Percentiles rank a stretch among this genome's conserved stretches.
These are phyloP conservation scores for Polydesmus complanatus DNA, from an alignment of 2,888 invertebrate species.

Conservation along the genomic window DNA sequence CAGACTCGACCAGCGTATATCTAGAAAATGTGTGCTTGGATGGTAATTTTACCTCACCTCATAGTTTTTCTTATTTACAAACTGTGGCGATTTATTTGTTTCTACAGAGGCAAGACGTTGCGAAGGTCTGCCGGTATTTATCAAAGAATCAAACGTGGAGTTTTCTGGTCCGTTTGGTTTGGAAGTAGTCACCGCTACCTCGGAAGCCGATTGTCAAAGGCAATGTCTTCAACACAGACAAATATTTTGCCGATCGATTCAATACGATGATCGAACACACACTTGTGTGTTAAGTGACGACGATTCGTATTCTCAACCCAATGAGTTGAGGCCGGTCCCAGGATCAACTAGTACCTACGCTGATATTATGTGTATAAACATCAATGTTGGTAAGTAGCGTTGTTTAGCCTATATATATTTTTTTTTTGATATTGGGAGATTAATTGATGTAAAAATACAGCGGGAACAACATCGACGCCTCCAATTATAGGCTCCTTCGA, in stretches of 20 bases:
- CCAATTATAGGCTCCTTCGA: slow-evolving; percentile 17
- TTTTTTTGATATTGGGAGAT: slow-evolving; percentile 45
- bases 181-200: slow-evolving; percentile 70
- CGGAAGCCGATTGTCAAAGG: slow-evolving; percentile 72
- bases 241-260: slow-evolving; percentile 71
- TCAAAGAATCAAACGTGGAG: slow-evolving; percentile 77
- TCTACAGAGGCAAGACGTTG: slow-evolving; percentile 64
- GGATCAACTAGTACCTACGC: slow-evolving; percentile 47
- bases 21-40: slow-evolving; percentile 80
- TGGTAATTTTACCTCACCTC: slow-evolving; percentile 40
- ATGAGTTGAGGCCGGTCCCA: slow-evolving; percentile 50
- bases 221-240: slow-evolving; percentile 47
- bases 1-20: slow-evolving; percentile 76
- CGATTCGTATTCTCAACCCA: slow-evolving; percentile 76
- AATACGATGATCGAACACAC: slow-evolving; percentile 72
- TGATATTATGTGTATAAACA: slow-evolving; percentile 70
- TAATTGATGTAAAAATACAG: slow-evolving; percentile 41
- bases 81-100: slow-evolving; percentile 1
- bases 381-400: slow-evolving; percentile 54
- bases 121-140: slow-evolving; percentile 71
- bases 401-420: slow-evolving; percentile 53
- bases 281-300: slow-evolving; percentile 82
- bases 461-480: slow-evolving; percentile 35
- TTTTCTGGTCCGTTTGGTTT: slow-evolving; percentile 78
- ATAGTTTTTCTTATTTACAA: background rate